phyloP scores from a whole-genome alignment of 2,113 vertebrate genomes.

The Crotophaga sulcirostris region DNA sequence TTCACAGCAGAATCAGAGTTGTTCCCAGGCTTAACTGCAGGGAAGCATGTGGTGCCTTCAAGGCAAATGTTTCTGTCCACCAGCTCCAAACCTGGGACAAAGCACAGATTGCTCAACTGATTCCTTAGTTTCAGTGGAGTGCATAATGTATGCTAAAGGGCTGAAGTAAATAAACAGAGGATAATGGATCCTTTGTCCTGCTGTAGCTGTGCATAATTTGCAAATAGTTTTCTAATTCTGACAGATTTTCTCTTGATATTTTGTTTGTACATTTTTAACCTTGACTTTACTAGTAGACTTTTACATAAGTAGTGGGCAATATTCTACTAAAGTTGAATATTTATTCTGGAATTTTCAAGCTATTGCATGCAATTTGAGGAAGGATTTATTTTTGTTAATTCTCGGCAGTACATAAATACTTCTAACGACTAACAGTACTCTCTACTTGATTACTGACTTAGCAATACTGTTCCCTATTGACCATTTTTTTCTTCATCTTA shows the following conservation, averaged over 20 bases:
- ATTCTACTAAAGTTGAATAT: neutral
- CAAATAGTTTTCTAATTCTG: neutral
- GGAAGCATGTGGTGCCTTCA: neutral
- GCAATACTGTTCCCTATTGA: neutral
- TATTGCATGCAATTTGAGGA: neutral
- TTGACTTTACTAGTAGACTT: neutral
- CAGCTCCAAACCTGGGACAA: neutral
- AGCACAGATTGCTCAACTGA: neutral
- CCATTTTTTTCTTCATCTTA: neutral
- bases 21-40: neutral
- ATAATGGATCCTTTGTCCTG: neutral
- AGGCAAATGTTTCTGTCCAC: neutral
- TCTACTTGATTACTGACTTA: neutral
- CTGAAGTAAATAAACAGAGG: neutral
- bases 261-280: neutral
- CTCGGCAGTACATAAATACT: neutral
- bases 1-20: neutral
- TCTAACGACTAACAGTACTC: neutral
- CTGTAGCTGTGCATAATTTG: neutral
- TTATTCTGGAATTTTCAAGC: neutral
- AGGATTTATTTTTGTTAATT: neutral
- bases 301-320: neutral
- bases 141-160: neutral
- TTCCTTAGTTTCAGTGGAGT: neutral
- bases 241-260: neutral